Conservation (phyloP, 2,113 vertebrate genomes). For the Melanerpes aurifrons region DNA sequence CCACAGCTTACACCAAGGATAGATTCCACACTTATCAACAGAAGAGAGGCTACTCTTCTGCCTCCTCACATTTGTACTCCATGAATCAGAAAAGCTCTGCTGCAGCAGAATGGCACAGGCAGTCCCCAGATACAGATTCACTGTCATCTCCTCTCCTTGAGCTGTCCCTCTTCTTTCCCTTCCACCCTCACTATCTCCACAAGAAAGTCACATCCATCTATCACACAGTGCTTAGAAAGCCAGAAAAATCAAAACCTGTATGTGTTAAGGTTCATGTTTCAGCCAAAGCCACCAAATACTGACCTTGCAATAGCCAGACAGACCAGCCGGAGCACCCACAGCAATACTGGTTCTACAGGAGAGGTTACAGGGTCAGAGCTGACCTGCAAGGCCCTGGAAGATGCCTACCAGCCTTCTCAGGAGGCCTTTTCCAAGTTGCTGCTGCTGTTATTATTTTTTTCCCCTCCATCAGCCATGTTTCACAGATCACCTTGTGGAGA, state of each 20-base stretch:
- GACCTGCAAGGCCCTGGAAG: neutral
- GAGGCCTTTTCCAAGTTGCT: neutral
- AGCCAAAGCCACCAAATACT: constrained; percentile 17
- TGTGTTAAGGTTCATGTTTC: neutral
- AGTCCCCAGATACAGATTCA: neutral
- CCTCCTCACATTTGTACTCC: neutral
- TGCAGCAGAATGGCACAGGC: neutral
- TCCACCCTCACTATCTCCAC: neutral
- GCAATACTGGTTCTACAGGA: neutral
- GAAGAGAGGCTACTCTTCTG: neutral
- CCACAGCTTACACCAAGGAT: neutral
- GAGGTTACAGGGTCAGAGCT: neutral
- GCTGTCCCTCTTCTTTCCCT: neutral
- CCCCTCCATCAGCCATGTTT: neutral
- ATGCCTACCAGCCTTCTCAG: accelerated
- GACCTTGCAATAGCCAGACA: neutral
- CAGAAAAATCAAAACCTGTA: neutral
- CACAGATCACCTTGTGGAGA: accelerated
- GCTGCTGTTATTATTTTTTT: neutral
- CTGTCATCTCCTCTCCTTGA: neutral
- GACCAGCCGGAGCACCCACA: neutral
- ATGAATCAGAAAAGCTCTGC: neutral
- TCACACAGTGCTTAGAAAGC: neutral
- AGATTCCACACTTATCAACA: neutral
- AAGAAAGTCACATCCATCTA: neutral